phyloP scores from a whole-genome alignment of 2,888 invertebrate genomes.

The Amphiduros pacificus region DNA sequence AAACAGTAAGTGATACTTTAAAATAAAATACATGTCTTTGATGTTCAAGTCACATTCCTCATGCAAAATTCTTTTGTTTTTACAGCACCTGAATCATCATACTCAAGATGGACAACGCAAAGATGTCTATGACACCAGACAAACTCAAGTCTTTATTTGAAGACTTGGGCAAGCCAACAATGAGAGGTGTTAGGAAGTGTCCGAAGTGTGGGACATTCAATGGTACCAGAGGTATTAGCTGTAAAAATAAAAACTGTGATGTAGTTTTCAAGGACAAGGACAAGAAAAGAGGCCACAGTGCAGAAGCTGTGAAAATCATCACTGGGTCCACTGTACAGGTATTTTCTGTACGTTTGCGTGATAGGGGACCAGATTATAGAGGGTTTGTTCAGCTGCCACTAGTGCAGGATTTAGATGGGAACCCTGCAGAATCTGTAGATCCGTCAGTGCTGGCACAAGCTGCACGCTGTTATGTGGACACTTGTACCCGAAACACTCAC shows the following conservation, averaged over 20 bases:
- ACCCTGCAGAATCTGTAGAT: constrained; percentile 51
- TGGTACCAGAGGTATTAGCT: constrained; percentile 74
- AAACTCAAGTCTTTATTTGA: constrained; percentile 59
- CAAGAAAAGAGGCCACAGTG: constrained; percentile 63
- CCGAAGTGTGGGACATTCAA: constrained; percentile 75
- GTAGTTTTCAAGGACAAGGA: constrained; percentile 68
- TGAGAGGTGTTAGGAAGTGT: constrained; percentile 75
- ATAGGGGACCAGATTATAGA: constrained; percentile 71
- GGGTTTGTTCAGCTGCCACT: constrained; percentile 71
- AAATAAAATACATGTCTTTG: no score
- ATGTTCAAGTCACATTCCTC: no score
- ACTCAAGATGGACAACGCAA: background rate
- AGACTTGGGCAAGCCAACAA: constrained; percentile 69
- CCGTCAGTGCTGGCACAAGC: constrained; percentile 48
- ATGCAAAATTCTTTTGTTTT: background rate
- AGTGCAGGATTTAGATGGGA: constrained; percentile 55
- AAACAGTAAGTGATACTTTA: no score
- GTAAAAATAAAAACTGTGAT: constrained; percentile 74
- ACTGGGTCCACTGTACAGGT: constrained; percentile 65
- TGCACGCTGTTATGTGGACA: constrained; percentile 58
- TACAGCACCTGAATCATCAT: background rate
- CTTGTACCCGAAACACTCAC: constrained; percentile 38
- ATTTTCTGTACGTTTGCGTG: constrained; percentile 72
- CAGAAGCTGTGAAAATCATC: constrained; percentile 70
- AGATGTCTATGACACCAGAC: constrained; percentile 29